A percentile compares a stretch with the other conserved stretches of the same genome.
phyloP scores from a whole-genome alignment of 2,797 vertebrate species.

The Synaphobranchus kaupii region DNA sequence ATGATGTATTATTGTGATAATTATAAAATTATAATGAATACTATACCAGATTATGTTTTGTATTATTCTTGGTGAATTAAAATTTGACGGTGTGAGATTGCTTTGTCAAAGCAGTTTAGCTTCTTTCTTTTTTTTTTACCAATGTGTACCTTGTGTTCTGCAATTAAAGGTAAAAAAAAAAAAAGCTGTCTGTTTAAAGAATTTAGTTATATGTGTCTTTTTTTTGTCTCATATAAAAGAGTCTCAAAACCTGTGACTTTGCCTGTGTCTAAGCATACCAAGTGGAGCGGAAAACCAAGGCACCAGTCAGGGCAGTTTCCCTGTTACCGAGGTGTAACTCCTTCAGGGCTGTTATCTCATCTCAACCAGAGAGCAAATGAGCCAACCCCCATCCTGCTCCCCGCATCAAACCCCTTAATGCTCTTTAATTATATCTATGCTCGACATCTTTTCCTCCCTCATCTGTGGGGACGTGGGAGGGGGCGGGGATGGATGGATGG shows the following conservation, averaged over 20 bases:
- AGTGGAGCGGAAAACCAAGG: not conserved
- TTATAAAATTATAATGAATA: not conserved
- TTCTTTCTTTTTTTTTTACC: constrained; percentile 14
- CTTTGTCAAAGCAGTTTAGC: constrained; percentile 20
- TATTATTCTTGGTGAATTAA: not conserved
- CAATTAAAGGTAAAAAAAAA: constrained; percentile 15
- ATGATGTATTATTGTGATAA: constrained; percentile 9
- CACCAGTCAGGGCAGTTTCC: not conserved
- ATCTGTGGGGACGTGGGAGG: not conserved
- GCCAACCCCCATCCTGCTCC: not conserved
- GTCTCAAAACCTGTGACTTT: not conserved
- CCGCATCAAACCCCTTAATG: not conserved
- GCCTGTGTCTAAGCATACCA: not conserved
- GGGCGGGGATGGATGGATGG: no score
- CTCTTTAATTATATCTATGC: not conserved
- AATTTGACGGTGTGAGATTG: not conserved
- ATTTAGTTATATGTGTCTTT: not conserved
- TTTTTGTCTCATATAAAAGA: not conserved
- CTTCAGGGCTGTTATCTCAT: not conserved
- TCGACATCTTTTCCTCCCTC: not conserved
- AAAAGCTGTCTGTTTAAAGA: not conserved
- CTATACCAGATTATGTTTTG: constrained; percentile 9
- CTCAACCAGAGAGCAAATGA: not conserved
- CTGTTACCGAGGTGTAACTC: not conserved
- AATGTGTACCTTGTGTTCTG: constrained; percentile 12